phyloP scores from a whole-genome alignment of 2,888 invertebrate genomes.

The Tetragonula carbonaria region DNA sequence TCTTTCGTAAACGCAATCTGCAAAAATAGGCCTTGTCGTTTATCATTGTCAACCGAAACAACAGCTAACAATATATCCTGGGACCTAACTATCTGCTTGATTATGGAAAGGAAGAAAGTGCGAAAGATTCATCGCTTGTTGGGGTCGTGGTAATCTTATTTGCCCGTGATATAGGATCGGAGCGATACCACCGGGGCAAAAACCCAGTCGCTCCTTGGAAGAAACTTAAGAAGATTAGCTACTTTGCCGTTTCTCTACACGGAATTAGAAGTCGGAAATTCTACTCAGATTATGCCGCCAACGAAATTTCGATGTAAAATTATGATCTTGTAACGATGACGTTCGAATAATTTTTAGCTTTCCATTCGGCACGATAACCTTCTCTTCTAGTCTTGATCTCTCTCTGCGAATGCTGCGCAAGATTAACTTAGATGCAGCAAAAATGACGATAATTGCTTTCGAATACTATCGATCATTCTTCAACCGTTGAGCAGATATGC shows the following conservation, averaged over 20 bases:
- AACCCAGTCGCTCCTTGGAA: conserved; percentile 59
- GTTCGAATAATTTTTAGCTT: conserved; percentile 9
- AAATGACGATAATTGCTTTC: conserved; percentile 50
- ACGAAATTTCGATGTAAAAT: not conserved
- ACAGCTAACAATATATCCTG: not conserved
- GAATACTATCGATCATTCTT: conserved; percentile 57
- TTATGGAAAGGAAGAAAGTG: conserved; percentile 37
- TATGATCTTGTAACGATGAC: not conserved
- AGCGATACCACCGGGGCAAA: conserved; percentile 39
- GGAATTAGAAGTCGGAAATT: conserved; percentile 8
- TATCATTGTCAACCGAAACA: not conserved
- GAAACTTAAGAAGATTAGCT: conserved; percentile 70
- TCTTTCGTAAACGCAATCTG: not conserved
- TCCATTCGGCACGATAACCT: conserved; percentile 6
- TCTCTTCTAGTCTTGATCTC: conserved; percentile 48
- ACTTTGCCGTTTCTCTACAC: conserved; percentile 32
- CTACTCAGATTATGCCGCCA: not conserved
- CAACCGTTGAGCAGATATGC: conserved; percentile 51
- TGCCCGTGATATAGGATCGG: conserved; percentile 49
- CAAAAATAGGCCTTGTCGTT: conserved; percentile 1
- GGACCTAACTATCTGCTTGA: conserved; percentile 36
- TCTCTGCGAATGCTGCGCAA: conserved; percentile 12
- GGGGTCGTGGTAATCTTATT: conserved; percentile 65
- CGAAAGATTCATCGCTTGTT: conserved; percentile 44
- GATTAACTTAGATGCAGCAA: conserved; percentile 1